Base-by-base conservation (phyloP, 2,888 invertebrate species). In the Octodonta nipae region DNA sequence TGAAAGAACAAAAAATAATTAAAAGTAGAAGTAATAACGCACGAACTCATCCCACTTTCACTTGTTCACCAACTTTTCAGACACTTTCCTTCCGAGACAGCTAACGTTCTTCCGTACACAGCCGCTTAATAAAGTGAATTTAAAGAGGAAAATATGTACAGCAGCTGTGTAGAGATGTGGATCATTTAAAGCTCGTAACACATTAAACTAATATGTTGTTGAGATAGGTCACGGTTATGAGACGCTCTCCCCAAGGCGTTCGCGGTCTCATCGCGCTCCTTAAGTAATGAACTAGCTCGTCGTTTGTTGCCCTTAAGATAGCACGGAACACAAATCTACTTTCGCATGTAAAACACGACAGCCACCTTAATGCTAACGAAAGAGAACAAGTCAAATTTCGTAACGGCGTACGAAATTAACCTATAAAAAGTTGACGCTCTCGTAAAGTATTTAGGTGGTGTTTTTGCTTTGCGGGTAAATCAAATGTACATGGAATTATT, bases 141-240 rank as follows among this genome's bases (percentile, higher is more conserved):
- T 36, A 36, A 36, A 32, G 38, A 32, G 36, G 38, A 39, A 39
- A 39, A 39, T 39, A 34, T 35, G 36, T 29, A 35, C 34, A 34
- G 34, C 37, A n/a, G n/a, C 36, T 31, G 34, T n/a, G n/a, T 30
- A 34, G 32, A 32, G 36, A 34, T 36, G 31, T 37, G 40, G 35
- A 40, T 40, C 47, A 48, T 48, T 48, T 46, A 44, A 46, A 50
- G 47, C 22, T 49, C 45, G 46, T 42, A 51, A 49, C 51, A 49
- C 51, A 56, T 56, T 56, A 55, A 56, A 55, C 54, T 55, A 56
- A 56, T 55, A 56, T 55, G 54, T 48, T 50, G 47, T 52, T 54
- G 45, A 45, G 51, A 50, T 46, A 56, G 56, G 56, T 55, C 54
- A 47, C 38, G 51, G 47, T 45, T 42, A 42, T 45, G 30, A n/a